Evolutionary conservation across 2,888 invertebrate species (phyloP).

Genomic region (Brenthis ino): DNA sequence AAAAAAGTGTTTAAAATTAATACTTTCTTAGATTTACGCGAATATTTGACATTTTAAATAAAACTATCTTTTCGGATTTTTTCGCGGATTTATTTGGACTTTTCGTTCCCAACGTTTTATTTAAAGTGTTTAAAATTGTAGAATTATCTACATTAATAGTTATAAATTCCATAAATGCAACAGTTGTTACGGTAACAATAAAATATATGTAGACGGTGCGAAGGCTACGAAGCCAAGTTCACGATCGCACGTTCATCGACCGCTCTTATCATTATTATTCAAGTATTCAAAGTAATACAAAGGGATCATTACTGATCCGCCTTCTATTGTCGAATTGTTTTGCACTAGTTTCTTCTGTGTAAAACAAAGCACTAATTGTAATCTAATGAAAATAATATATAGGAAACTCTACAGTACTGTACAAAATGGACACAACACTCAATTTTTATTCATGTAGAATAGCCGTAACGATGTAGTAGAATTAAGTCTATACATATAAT

Average conservation of each 20-base stretch:
- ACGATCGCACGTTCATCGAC: conserved; percentile 68
- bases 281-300: conserved; percentile 63
- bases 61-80: too few species aligned
- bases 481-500: too few species aligned
- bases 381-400: neutral
- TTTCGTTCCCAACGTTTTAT: too few species aligned
- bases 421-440: too few species aligned
- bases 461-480: too few species aligned
- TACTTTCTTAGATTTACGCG: too few species aligned
- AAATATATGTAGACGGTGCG: conserved; percentile 54
- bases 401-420: neutral
- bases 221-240: conserved; percentile 74
- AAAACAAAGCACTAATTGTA: conserved; percentile 1
- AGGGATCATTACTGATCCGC: conserved; percentile 42
- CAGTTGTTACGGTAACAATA: conserved; percentile 49
- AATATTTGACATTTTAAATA: too few species aligned
- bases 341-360: conserved; percentile 31
- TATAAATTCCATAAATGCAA: conserved; percentile 6
- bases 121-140: neutral
- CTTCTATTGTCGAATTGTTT: conserved; percentile 31
- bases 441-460: neutral
- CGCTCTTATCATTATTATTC: conserved; percentile 63
- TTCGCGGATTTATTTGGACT: too few species aligned
- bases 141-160: neutral
- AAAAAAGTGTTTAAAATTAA: too few species aligned